Conservation (phyloP, 2,113 vertebrate genomes). For the Dolichallabes microphthalmus region DNA sequence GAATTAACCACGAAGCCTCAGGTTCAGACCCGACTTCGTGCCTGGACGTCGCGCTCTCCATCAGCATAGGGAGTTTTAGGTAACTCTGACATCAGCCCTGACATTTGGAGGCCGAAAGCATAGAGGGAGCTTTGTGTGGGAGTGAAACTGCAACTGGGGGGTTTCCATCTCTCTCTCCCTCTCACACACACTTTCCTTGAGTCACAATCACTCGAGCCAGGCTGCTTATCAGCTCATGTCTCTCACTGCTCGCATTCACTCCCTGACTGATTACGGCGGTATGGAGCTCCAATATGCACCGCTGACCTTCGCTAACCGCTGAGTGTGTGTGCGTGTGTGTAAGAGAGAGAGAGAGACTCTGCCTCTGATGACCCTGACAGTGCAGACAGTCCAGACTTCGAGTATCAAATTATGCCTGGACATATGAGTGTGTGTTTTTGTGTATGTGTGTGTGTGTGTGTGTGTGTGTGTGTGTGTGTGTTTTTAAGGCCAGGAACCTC, state of each 20-base stretch:
- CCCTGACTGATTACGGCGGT: constrained; percentile 16
- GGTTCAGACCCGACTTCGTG: neutral
- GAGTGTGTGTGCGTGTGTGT: neutral
- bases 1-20: neutral
- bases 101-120: constrained; percentile 42
- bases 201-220: constrained; percentile 4
- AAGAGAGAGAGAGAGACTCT: neutral
- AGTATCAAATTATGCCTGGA: neutral
- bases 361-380: constrained; percentile 1
- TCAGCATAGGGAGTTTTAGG: constrained; percentile 21
- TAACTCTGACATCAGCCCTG: constrained; percentile 50
- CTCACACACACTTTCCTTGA: constrained; percentile 9
- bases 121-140: constrained; percentile 48
- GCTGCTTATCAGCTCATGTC: constrained; percentile 24
- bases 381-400: neutral
- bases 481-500: neutral
- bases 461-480: neutral
- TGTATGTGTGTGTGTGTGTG: too few relatives aligned
- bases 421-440: too few relatives aligned
- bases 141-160: constrained; percentile 30
- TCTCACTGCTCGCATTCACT: constrained; percentile 24
- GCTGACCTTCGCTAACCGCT: constrained; percentile 3
- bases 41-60: neutral
- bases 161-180: neutral
- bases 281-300: constrained; percentile 5